These are phyloP conservation scores for Rhagonycha fulva DNA, from an alignment of 2,888 invertebrate genomes.

Conservation along the genomic window DNA sequence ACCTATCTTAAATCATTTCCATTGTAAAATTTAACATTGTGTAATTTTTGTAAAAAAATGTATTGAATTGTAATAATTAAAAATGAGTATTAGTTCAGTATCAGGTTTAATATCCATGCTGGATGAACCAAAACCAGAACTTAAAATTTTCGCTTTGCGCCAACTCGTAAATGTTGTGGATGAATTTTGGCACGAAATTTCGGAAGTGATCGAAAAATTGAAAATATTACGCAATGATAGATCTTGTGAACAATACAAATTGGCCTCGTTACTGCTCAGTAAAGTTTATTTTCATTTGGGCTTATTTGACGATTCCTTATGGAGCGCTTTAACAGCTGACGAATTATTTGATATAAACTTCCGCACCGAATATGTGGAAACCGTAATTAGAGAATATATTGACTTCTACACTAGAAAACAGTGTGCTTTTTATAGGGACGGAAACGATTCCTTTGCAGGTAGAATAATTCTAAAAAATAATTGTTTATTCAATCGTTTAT, in stretches of 20 bases:
- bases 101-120: constrained; percentile 95
- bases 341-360: constrained; percentile 94
- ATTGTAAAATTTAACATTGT: too few relatives aligned
- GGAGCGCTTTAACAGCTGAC: constrained; percentile 94
- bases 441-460: too few relatives aligned
- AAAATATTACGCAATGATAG: constrained; percentile 96
- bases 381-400: constrained; percentile 92
- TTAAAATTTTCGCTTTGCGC: constrained; percentile 91
- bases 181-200: constrained; percentile 98
- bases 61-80: too few relatives aligned
- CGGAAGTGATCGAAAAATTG: constrained; percentile 96
- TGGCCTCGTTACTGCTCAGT: constrained; percentile 96
- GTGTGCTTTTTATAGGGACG: too few relatives aligned
- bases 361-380: constrained; percentile 94
- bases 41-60: too few relatives aligned
- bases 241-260: constrained; percentile 82
- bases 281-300: constrained; percentile 98
- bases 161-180: constrained; percentile 93
- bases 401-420: constrained; percentile 75
- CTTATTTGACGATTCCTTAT: constrained; percentile 93
- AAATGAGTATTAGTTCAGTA: constrained; percentile 39
- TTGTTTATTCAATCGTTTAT: constrained; percentile 97
- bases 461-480: too few relatives aligned
- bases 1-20: too few relatives aligned
- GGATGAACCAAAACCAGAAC: constrained; percentile 91